These are phyloP conservation scores for Symphodus melops DNA, from an alignment of 2,113 vertebrate genomes.

Conservation along the genomic window DNA sequence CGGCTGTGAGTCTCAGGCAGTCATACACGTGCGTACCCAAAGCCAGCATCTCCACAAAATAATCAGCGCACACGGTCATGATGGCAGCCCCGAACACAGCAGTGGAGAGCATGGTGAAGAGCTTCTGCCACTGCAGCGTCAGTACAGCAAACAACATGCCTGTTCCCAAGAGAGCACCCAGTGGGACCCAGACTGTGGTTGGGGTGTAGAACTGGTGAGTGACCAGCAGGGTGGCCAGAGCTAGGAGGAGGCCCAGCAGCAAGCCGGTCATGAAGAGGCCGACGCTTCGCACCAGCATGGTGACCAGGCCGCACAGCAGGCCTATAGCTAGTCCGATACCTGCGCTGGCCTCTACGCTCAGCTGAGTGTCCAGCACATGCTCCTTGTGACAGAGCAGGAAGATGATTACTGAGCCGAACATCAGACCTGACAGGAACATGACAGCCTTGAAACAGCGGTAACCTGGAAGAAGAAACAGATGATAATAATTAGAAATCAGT, in stretches of 20 bases:
- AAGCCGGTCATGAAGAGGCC: constrained; percentile 93
- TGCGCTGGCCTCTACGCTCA: constrained; percentile 89
- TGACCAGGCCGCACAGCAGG: constrained; percentile 90
- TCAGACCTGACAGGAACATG: constrained; percentile 92
- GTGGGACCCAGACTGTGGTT: constrained; percentile 88
- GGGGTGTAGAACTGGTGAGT: constrained; percentile 86
- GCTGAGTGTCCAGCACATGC: constrained; percentile 88
- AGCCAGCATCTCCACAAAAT: constrained; percentile 87
- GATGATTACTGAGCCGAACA: constrained; percentile 89
- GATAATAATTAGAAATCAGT: not conserved
- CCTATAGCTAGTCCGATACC: constrained; percentile 91
- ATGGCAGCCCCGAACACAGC: constrained; percentile 87
- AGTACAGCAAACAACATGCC: constrained; percentile 89
- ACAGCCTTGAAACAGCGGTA: constrained; percentile 93
- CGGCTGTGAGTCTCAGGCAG: constrained; percentile 82
- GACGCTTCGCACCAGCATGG: constrained; percentile 90
- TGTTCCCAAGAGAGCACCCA: constrained; percentile 85
- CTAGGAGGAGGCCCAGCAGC: constrained; percentile 88
- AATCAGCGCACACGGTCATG: constrained; percentile 88
- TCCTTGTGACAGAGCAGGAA: constrained; percentile 92
- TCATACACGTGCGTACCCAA: constrained; percentile 83
- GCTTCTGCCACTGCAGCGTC: constrained; percentile 89
- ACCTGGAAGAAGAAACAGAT: constrained; percentile 72
- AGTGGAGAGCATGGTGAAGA: constrained; percentile 88
- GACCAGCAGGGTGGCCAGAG: constrained; percentile 82